Evolutionary conservation across 2,797 vertebrate species (phyloP), one percentile per base, ranked within the genome.

Genomic region (Sebastes melanostomus): DNA sequence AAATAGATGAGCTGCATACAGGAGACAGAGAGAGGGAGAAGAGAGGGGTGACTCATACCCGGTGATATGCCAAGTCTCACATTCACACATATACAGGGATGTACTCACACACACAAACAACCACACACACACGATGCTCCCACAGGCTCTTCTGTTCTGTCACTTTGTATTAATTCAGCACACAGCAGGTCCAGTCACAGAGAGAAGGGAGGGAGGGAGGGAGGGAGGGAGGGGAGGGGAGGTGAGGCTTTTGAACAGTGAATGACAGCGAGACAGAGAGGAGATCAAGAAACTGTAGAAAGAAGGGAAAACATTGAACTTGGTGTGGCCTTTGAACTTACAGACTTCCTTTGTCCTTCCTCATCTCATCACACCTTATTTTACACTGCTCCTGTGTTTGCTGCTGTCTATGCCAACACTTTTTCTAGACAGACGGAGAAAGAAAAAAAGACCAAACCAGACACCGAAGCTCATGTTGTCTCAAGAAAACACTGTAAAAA

Each of bases 101-200:
- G 18, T 20, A 62, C 61, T 68, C 80, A 78, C 86, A 84, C 69
- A 72, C 56, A 71, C 70, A 79, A 36, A 67, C 56, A 86, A 62
- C 18, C 66, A 81, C 66, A 74, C 59, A 61, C 73, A 81, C 66
- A 81, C 66, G 56, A 56, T 20, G 58, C 70, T 80, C 76, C 87
- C 82, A 77, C 66, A 77, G 85, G 83, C 91, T 72, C 70, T 87
- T 83, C 84, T 82, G 81, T 83, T 83, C 86, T 94, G 92, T 91
- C 91, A 87, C 86, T 91, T 90, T 90, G 82, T 75, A 87, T 94
- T 91, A 89, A 85, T 79, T 60, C 81, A 88, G 66, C 67, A 65
- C 80, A 77, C 62, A 86, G 81, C 18, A 55, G 75, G 72, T 86
- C 74, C 83, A 80, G 85, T 74, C 32, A 56, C 32, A 60, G 65